Conservation (phyloP, 2,113 vertebrate species). For the Paramormyrops kingsleyae region DNA sequence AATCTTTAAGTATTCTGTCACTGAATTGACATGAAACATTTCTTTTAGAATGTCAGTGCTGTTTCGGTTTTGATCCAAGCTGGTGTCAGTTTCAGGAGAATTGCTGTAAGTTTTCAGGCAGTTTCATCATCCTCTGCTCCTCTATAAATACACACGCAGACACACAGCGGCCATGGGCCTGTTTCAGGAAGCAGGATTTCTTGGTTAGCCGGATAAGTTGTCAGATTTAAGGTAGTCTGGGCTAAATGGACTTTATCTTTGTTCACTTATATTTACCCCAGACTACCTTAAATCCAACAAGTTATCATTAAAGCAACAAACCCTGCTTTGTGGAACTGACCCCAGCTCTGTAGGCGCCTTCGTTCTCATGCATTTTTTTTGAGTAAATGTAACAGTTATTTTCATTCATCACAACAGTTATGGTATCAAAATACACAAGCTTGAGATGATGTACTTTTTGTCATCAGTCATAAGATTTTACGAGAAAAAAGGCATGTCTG, state of each 20-base stretch:
- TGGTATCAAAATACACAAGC: too few species aligned
- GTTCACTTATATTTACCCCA: too few species aligned
- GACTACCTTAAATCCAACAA: too few species aligned
- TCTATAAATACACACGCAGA: conserved; percentile 3
- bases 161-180: neutral
- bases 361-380: neutral
- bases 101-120: conserved; percentile 45
- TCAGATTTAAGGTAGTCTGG: too few species aligned
- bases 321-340: too few species aligned
- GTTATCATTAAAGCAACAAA: too few species aligned
- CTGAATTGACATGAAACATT: conserved; percentile 59
- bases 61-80: conserved; percentile 67
- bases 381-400: neutral
- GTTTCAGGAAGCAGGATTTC: too few species aligned
- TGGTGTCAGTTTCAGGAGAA: conserved; percentile 63
- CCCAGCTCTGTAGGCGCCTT: neutral
- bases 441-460: too few species aligned
- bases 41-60: conserved; percentile 49
- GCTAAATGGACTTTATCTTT: too few species aligned
- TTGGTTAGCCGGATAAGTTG: too few species aligned
- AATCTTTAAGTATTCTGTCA: conserved; percentile 49
- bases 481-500: too few species aligned
- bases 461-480: too few species aligned
- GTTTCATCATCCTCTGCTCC: conserved; percentile 38
- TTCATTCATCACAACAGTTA: neutral